Evolutionary conservation across 2,113 vertebrate species (phyloP), one percentile per base, ranked within the genome.

Genomic region (Ailurus styani): DNA sequence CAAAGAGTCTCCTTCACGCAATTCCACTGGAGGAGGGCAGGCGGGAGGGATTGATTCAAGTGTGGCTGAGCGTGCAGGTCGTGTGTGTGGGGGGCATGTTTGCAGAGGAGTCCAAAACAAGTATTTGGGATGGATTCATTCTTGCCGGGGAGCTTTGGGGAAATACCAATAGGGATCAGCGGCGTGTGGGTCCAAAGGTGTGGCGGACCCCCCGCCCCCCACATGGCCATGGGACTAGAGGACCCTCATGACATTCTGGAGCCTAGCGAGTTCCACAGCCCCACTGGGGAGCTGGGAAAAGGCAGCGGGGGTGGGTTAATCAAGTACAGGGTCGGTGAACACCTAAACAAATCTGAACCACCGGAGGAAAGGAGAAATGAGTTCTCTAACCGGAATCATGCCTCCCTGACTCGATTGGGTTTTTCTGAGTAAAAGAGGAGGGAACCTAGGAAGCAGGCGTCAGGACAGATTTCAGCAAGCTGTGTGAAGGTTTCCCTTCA

Each of bases 361-460:
- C 64, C n/a, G 0, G 47, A 96, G 91, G 84, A 85, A 23, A 60
- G 91, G 91, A 64, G 84, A 92, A 82, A 54, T 29, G 47, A 64
- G 47, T 95, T 79, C 57, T 94, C 83, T 62, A 54, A 66, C 3
- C 5, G 73, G 45, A 70, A 42, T 45, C 57, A 40, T 18, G 27
- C 81, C 62, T 93, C 60, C 60, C 37, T 29, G 87, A 68, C 62
- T 64, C 83, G 52, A 17, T 0, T 54, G 88, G 73, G 78, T 13
- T 86, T 89, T 95, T 88, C 82, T 31, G 42, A 89, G 86, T 64
- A 1, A 73, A 89, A 89, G 37, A 42, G 75, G 60, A 47, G 12
- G 27, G 14, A 37, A 75, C 29, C 3, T 5, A 77, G 75, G 73
- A 12, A n/a, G 14, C 1, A 13, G 68, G 7, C 42, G 25, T 60